A percentile compares a stretch with the other conserved stretches of the same genome.
Conservation (phyloP, 2,888 invertebrate species). For the Watsonalla cultraria region DNA sequence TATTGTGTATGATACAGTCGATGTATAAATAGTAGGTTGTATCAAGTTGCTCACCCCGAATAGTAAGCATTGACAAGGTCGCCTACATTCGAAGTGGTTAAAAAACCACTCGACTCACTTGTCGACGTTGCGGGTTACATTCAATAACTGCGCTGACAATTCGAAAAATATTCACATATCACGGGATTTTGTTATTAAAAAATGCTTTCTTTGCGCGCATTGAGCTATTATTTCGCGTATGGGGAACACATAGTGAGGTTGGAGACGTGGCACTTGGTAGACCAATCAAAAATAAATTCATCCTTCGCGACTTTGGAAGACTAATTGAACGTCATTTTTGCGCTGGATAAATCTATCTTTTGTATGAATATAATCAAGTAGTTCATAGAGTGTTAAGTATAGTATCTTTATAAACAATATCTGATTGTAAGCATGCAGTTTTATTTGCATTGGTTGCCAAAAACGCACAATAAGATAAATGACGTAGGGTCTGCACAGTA, state of each 20-base stretch:
- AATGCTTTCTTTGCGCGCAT: no score
- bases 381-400: no score
- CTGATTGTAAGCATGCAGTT: background rate
- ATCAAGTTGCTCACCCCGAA: conserved; percentile 62
- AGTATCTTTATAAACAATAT: background rate
- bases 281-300: no score
- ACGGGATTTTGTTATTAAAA: background rate
- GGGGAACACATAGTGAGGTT: no score
- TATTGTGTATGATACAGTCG: background rate
- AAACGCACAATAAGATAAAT: background rate
- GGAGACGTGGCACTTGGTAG: no score
- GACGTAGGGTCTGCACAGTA: background rate
- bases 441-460: background rate
- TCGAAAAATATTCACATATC: background rate
- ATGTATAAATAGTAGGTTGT: background rate
- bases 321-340: no score
- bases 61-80: conserved; percentile 56
- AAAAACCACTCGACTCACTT: conserved; percentile 29
- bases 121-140: conserved; percentile 12
- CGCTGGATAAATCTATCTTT: no score
- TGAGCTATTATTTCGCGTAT: no score
- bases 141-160: background rate
- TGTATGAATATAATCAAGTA: no score
- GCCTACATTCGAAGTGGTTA: conserved; percentile 58
- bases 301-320: no score